phyloP scores from a whole-genome alignment of 2,113 vertebrate species.

The Xiphophorus maculatus region DNA sequence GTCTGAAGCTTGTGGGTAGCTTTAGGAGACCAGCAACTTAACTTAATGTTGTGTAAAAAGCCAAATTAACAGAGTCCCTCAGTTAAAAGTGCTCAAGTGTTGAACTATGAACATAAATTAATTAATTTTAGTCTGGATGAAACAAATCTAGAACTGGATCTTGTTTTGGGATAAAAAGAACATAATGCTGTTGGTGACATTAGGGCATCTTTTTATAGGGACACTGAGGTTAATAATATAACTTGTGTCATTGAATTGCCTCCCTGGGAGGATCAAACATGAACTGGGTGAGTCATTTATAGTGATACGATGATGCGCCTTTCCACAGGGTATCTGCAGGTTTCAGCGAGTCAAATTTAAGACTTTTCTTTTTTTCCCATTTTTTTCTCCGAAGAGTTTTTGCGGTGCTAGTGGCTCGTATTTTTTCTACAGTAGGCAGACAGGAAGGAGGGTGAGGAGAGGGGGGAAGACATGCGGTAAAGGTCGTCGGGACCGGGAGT shows the following conservation, averaged over 20 bases:
- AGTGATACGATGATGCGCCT: background rate
- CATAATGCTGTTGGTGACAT: background rate
- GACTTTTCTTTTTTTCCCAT: no score
- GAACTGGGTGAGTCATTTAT: background rate
- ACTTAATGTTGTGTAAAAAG: background rate
- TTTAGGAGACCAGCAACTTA: background rate
- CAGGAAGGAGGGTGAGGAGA: no score
- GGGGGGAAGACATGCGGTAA: no score
- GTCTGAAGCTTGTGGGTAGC: background rate
- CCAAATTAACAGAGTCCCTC: background rate
- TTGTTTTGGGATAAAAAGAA: background rate
- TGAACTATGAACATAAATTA: background rate
- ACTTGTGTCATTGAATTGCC: background rate
- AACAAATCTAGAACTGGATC: background rate
- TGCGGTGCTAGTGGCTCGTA: no score
- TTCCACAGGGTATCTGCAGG: no score
- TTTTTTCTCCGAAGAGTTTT: no score
- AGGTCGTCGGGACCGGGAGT: no score
- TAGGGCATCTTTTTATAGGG: background rate
- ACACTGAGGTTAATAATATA: background rate
- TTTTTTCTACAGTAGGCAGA: no score
- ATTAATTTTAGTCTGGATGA: background rate
- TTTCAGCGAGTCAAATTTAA: no score
- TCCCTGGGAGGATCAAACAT: background rate
- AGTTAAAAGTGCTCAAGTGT: background rate